A percentile compares a stretch with the other conserved stretches of the same genome.
phyloP scores from a whole-genome alignment of 2,113 vertebrate species.

The Ascaphus truei region DNA sequence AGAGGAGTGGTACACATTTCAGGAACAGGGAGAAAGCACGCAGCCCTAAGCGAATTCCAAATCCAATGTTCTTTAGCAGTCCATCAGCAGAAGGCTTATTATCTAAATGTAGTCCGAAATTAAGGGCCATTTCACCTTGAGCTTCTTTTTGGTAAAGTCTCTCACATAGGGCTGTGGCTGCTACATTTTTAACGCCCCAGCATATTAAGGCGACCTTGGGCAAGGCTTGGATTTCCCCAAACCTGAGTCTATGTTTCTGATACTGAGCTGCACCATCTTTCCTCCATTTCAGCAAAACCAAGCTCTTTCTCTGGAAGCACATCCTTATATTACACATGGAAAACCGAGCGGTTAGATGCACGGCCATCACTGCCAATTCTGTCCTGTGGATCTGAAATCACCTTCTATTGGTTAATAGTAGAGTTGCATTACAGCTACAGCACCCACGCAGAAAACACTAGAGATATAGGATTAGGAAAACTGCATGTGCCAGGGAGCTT shows the following conservation, averaged over 20 bases:
- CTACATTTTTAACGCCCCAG: conserved; percentile 47
- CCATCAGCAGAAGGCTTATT: neutral
- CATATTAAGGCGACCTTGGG: conserved; percentile 60
- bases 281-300: neutral
- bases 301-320: neutral
- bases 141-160: neutral
- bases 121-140: neutral
- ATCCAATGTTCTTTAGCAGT: conserved; percentile 41
- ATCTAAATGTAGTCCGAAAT: neutral
- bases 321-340: conserved; percentile 17
- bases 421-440: no score
- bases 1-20: conserved; percentile 80
- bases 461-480: no score
- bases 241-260: conserved; percentile 15
- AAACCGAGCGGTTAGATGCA: conserved; percentile 19
- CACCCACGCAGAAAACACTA: no score
- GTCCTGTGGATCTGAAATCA: neutral
- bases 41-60: conserved; percentile 61
- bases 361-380: conserved; percentile 35
- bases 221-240: conserved; percentile 45
- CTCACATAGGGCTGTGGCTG: conserved; percentile 38
- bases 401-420: no score
- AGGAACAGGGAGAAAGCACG: conserved; percentile 72
- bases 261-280: neutral
- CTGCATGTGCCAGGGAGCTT: no score